Percentiles rank a stretch among this genome's conserved stretches.
These are phyloP conservation scores for Zapornia atra DNA, from an alignment of 2,113 vertebrate genomes.

Conservation along the genomic window DNA sequence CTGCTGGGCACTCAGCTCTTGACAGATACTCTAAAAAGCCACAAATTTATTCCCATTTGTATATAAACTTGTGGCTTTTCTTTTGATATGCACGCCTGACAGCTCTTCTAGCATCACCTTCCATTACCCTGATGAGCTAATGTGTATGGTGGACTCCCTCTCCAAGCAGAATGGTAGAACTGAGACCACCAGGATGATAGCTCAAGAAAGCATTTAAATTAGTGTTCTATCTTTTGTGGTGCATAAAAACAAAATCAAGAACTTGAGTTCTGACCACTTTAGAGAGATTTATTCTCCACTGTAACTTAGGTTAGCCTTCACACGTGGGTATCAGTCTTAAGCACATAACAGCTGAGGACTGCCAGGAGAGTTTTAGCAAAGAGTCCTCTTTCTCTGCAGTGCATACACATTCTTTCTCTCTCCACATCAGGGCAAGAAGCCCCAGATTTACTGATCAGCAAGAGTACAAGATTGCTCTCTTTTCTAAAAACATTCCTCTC, in stretches of 20 bases:
- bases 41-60: background rate
- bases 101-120: background rate
- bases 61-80: background rate
- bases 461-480: background rate
- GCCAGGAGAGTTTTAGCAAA: background rate
- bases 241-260: background rate
- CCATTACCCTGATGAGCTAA: background rate
- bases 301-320: background rate
- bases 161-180: background rate
- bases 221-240: background rate
- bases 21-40: background rate
- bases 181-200: background rate
- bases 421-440: background rate
- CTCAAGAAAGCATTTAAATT: background rate
- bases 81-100: background rate
- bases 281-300: background rate
- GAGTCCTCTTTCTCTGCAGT: background rate
- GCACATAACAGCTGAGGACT: background rate
- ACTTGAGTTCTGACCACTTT: background rate
- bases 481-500: background rate
- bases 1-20: background rate
- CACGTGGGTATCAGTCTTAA: background rate
- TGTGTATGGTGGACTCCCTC: background rate
- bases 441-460: background rate
- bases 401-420: background rate